Conservation (phyloP, 2,888 invertebrate species). For the Epinotia brunnichana region DNA sequence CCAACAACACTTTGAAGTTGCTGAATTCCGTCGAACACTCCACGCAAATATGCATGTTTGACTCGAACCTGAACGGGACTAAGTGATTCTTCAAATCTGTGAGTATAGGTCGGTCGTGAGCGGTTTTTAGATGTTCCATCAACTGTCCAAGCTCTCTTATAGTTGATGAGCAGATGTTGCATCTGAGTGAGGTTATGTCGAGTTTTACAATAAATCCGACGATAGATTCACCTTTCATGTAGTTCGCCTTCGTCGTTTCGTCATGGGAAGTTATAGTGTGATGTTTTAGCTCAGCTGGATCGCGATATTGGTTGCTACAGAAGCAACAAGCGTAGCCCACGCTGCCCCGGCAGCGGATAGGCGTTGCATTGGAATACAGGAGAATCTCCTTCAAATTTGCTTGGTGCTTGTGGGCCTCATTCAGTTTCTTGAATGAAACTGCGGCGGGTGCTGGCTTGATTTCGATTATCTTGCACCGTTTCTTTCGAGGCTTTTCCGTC, state of each 20-base stretch:
- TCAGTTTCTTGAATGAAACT: slow-evolving; percentile 39
- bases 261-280: slow-evolving; percentile 61
- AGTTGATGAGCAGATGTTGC: slow-evolving; percentile 54
- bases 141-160: slow-evolving; percentile 52
- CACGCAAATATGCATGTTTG: slow-evolving; percentile 34
- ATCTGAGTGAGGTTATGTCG: slow-evolving; percentile 60
- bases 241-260: slow-evolving; percentile 54
- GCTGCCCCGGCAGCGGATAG: slow-evolving; percentile 62
- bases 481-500: slow-evolving; percentile 30
- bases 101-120: slow-evolving; percentile 54
- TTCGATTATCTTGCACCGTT: slow-evolving; percentile 36
- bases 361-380: slow-evolving; percentile 68
- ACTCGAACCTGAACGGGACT: slow-evolving; percentile 60
- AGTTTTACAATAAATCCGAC: slow-evolving; percentile 58
- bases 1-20: slow-evolving; percentile 61
- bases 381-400: slow-evolving; percentile 64
- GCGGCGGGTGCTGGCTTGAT: slow-evolving; percentile 25
- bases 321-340: slow-evolving; percentile 67
- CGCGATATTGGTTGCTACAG: slow-evolving; percentile 59
- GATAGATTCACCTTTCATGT: slow-evolving; percentile 56
- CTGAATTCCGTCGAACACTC: slow-evolving; percentile 50
- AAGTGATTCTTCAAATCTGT: slow-evolving; percentile 57
- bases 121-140: slow-evolving; percentile 53
- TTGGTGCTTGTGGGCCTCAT: slow-evolving; percentile 56
- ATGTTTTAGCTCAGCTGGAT: slow-evolving; percentile 60